These are phyloP conservation scores for Dicrurus megarhynchus DNA, from an alignment of 2,113 vertebrate genomes.

Conservation along the genomic window DNA sequence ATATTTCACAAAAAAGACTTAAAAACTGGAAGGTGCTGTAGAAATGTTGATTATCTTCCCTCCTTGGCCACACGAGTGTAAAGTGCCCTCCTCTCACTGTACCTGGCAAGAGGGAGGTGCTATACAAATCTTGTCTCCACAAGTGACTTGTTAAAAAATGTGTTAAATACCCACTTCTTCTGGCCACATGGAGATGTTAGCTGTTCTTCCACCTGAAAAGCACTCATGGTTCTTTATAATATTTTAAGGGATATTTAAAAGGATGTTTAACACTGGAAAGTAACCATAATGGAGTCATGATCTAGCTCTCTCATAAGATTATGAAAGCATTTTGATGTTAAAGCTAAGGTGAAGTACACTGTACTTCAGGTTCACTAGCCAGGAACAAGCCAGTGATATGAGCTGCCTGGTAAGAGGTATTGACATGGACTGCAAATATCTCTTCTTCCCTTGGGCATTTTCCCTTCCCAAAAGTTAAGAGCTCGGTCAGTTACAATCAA, in stretches of 20 bases:
- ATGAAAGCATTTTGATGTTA: neutral
- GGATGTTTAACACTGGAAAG: neutral
- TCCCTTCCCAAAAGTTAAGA: neutral
- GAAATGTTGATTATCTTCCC: neutral
- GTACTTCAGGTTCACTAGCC: neutral
- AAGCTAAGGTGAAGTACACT: neutral
- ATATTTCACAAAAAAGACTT: neutral
- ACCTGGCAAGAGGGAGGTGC: neutral
- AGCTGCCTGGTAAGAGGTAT: neutral
- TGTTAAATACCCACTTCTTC: neutral
- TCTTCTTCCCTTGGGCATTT: neutral
- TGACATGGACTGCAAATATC: neutral
- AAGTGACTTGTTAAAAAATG: neutral
- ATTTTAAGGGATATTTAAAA: neutral
- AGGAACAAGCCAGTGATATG: neutral
- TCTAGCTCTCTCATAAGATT: neutral
- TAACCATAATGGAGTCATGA: neutral
- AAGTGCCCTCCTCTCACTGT: neutral
- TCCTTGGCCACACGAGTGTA: rapidly evolving
- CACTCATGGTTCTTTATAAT: neutral
- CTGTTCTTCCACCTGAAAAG: neutral
- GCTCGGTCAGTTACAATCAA: neutral
- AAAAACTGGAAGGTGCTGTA: neutral
- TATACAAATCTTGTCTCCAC: neutral
- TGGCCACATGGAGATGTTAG: neutral